Conservation (phyloP, 2,797 vertebrate species). For the Sebastes taczanowskii region DNA sequence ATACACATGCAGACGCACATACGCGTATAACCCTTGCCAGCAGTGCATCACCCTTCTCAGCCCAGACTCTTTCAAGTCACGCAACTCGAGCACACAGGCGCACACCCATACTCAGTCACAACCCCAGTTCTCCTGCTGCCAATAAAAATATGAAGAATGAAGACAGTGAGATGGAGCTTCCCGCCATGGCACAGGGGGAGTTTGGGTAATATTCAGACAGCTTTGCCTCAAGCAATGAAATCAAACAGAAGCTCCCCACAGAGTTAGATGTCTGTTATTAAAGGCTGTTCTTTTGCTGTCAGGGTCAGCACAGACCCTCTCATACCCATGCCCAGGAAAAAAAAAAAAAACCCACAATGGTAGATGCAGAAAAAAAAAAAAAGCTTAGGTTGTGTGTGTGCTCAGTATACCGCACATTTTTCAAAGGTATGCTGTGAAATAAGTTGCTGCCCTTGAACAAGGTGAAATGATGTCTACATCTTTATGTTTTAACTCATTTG, state of each 20-base stretch:
- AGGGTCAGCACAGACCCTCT: slow-evolving; percentile 74
- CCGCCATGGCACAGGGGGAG: slow-evolving; percentile 62
- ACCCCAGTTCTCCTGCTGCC: slow-evolving; percentile 58
- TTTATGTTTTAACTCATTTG: slow-evolving; percentile 3
- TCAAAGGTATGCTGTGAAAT: slow-evolving; percentile 31
- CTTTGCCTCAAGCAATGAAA: slow-evolving; percentile 76
- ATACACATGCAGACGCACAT: slow-evolving; percentile 12
- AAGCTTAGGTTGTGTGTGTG: slow-evolving; percentile 1
- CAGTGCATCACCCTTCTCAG: slow-evolving; percentile 31
- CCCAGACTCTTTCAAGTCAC: slow-evolving; percentile 52
- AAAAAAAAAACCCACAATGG: slow-evolving; percentile 5
- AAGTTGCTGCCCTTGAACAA: slow-evolving; percentile 40
- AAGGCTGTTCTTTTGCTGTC: slow-evolving; percentile 77
- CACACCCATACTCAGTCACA: slow-evolving; percentile 34
- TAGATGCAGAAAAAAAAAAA: slow-evolving; percentile 4
- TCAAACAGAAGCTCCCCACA: slow-evolving; percentile 72
- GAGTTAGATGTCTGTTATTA: slow-evolving; percentile 78
- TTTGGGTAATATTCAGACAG: slow-evolving; percentile 79
- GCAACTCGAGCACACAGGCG: slow-evolving; percentile 46
- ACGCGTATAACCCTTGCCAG: slow-evolving; percentile 29
- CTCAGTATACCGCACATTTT: slow-evolving; percentile 15
- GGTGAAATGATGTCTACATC: slow-evolving; percentile 24
- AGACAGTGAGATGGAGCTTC: slow-evolving; percentile 75
- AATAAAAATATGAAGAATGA: slow-evolving; percentile 70
- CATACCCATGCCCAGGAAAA: slow-evolving; percentile 35